Conservation (phyloP, 2,113 vertebrate species). For the Hirundichthys speculiger region DNA sequence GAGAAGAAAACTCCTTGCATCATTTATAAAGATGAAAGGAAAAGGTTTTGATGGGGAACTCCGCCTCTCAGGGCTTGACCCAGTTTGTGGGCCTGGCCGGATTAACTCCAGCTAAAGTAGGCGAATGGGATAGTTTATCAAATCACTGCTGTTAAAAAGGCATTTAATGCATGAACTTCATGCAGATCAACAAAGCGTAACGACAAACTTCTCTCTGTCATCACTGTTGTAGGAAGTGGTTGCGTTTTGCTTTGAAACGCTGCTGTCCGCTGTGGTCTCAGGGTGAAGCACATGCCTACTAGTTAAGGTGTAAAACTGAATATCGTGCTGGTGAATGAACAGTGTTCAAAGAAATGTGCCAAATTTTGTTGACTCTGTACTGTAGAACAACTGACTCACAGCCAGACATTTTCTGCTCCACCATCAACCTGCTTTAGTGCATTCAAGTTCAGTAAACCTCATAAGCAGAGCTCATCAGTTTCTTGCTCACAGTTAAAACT, state of each 20-base stretch:
- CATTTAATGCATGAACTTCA: not conserved
- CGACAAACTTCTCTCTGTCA: slow-evolving; percentile 49
- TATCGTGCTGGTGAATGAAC: too few species aligned
- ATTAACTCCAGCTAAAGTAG: not conserved
- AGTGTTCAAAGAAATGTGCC: not conserved
- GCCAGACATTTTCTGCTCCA: slow-evolving; percentile 26
- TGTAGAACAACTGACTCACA: slow-evolving; percentile 4
- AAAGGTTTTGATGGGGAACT: not conserved
- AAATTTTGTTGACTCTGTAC: slow-evolving; percentile 11
- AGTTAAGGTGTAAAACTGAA: slow-evolving; percentile 20
- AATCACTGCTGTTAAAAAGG: too few species aligned
- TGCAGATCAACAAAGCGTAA: slow-evolving; percentile 17
- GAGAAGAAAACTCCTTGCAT: not conserved
- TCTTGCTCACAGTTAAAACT: slow-evolving; percentile 33
- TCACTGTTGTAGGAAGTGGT: slow-evolving; percentile 50
- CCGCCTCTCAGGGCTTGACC: not conserved
- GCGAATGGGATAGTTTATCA: too few species aligned
- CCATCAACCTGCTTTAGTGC: slow-evolving; percentile 6
- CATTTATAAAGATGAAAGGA: not conserved
- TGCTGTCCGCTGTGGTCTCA: slow-evolving; percentile 17
- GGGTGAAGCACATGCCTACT: slow-evolving; percentile 8
- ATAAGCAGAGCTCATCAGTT: slow-evolving; percentile 56
- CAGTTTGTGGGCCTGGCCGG: too few species aligned
- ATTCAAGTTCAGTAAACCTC: slow-evolving; percentile 24
- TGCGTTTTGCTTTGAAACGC: too few species aligned